A percentile compares a stretch with the other conserved stretches of the same genome.
phyloP scores from a whole-genome alignment of 1,140 invertebrate species.

The Alviniconcha marisindica region DNA sequence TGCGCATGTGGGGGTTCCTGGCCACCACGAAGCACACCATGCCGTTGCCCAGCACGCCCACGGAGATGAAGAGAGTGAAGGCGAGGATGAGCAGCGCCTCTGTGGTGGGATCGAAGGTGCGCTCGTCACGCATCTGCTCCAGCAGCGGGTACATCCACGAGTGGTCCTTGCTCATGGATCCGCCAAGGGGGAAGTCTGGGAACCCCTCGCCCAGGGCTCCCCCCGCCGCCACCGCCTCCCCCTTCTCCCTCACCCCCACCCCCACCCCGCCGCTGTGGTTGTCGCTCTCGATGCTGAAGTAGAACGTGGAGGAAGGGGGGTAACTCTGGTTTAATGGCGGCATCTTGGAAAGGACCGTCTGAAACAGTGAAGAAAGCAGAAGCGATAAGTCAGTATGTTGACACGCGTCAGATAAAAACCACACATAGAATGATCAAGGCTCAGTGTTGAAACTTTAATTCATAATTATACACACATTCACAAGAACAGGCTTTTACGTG shows the following conservation, averaged over 20 bases:
- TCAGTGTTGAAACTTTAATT: neutral
- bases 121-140: slow-evolving; percentile 34
- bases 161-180: neutral
- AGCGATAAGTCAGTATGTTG: neutral
- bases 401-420: neutral
- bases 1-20: slow-evolving; percentile 88
- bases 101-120: slow-evolving; percentile 54
- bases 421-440: neutral
- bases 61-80: slow-evolving; percentile 85
- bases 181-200: neutral
- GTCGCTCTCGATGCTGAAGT: neutral
- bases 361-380: neutral
- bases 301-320: neutral
- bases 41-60: slow-evolving; percentile 87
- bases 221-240: neutral
- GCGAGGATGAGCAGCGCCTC: slow-evolving; percentile 80
- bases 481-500: neutral
- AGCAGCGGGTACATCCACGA: slow-evolving; percentile 35
- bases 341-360: neutral
- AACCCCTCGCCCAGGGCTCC: neutral
- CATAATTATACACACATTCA: neutral
- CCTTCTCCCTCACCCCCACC: neutral
- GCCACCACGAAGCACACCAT: slow-evolving; percentile 88
- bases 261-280: neutral
- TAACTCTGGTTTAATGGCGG: neutral